These are phyloP conservation scores for Phytoseiulus persimilis DNA, from an alignment of 2,888 invertebrate genomes.

Conservation along the genomic window DNA sequence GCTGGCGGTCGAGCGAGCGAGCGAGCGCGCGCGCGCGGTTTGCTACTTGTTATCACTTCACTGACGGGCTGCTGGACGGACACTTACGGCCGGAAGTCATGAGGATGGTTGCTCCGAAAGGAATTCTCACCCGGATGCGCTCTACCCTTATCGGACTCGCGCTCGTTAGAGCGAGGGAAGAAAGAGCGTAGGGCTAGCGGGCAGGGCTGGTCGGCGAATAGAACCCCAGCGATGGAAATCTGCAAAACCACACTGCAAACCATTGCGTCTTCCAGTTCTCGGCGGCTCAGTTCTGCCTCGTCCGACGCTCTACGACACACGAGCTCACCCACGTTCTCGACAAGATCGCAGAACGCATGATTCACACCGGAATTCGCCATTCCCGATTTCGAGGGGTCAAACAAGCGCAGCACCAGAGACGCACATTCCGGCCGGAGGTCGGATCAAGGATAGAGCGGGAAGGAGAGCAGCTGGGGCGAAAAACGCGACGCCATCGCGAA, in stretches of 20 bases:
- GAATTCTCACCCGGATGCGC: neutral
- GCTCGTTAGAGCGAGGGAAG: neutral
- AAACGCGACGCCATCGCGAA: neutral
- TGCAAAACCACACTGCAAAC: neutral
- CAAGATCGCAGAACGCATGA: too few species aligned
- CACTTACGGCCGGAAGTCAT: conserved; percentile 5
- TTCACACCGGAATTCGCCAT: too few species aligned
- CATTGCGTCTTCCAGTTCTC: neutral
- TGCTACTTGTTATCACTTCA: neutral
- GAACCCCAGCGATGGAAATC: neutral
- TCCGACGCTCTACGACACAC: neutral
- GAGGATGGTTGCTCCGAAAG: neutral
- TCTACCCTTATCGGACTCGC: neutral
- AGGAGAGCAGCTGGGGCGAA: neutral
- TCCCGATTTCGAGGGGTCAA: too few species aligned
- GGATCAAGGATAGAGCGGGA: neutral
- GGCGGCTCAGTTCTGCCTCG: neutral
- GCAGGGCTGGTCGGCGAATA: neutral
- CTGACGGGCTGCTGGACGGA: neutral
- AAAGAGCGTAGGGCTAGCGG: neutral
- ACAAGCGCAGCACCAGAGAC: too few species aligned
- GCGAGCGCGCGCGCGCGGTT: neutral
- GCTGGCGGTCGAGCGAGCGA: too few species aligned
- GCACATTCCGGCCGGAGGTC: neutral
- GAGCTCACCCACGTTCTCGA: too few species aligned